These are phyloP conservation scores for Prionace glauca DNA, from an alignment of 2,797 vertebrate species.

Conservation along the genomic window DNA sequence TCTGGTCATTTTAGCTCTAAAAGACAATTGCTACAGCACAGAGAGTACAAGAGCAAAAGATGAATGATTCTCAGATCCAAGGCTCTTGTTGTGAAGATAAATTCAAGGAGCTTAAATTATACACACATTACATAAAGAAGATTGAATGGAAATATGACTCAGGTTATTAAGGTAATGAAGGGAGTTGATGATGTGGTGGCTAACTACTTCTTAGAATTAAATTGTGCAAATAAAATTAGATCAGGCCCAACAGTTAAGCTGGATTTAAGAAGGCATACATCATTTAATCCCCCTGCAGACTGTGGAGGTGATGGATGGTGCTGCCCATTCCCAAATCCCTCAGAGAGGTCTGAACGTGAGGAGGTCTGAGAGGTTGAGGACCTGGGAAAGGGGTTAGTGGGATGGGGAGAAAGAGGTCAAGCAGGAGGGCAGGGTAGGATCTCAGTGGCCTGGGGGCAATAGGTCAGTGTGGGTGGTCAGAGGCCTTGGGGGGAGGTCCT, in stretches of 20 bases:
- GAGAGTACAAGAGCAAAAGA: not conserved
- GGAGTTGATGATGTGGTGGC: not conserved
- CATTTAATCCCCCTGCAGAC: not conserved
- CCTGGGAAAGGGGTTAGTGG: not conserved
- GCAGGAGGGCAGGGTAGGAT: too few relatives aligned
- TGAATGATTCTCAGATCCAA: not conserved
- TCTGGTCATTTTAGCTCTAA: not conserved
- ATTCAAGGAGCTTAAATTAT: not conserved
- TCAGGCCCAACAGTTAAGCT: not conserved
- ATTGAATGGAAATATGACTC: not conserved
- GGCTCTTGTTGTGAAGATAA: constrained; percentile 1
- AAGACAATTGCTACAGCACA: not conserved
- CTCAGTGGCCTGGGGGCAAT: not conserved
- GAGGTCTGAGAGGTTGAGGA: too few relatives aligned
- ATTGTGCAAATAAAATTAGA: not conserved
- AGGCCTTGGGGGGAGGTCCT: not conserved
- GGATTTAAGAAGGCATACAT: not conserved
- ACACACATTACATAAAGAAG: constrained; percentile 3
- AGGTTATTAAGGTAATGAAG: constrained; percentile 22
- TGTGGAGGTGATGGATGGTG: not conserved
- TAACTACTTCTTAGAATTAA: constrained; percentile 21
- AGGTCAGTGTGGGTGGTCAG: not conserved
- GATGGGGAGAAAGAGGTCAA: not conserved
- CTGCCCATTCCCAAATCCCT: not conserved
- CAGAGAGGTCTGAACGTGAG: too few relatives aligned